These are phyloP conservation scores for Drosophila putrida DNA, from an alignment of 2,888 invertebrate species.

Conservation along the genomic window DNA sequence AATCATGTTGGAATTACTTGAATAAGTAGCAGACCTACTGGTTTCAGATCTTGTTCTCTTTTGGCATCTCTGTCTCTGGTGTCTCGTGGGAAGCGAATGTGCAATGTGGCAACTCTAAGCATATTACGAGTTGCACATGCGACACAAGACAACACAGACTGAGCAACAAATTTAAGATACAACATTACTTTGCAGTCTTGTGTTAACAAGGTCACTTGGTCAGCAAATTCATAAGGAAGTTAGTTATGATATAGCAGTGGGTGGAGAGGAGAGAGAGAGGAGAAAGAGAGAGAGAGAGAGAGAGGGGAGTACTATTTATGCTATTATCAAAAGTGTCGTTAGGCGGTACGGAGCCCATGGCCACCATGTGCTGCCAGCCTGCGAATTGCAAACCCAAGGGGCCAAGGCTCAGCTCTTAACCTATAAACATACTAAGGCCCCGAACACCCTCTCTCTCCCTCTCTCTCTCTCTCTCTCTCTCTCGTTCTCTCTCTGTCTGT, in stretches of 20 bases:
- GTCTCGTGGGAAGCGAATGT: constrained; percentile 65
- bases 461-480: neutral
- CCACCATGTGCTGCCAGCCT: constrained; percentile 38
- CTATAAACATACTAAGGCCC: constrained; percentile 72
- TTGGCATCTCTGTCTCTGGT: constrained; percentile 1
- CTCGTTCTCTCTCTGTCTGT: neutral
- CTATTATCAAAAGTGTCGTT: constrained; percentile 75
- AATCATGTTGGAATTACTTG: constrained; percentile 60
- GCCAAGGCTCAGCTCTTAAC: constrained; percentile 80
- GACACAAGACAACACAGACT: constrained; percentile 8
- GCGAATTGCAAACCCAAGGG: constrained; percentile 56
- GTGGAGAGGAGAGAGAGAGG: neutral
- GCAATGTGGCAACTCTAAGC: constrained; percentile 60
- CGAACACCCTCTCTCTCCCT: constrained; percentile 4
- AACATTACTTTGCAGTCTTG: constrained; percentile 6
- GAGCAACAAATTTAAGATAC: neutral
- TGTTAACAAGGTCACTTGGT: constrained; percentile 71
- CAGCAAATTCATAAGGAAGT: constrained; percentile 27
- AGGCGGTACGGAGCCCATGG: constrained; percentile 64
- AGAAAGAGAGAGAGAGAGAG: neutral
- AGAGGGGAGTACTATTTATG: constrained; percentile 49
- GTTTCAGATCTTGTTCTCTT: constrained; percentile 46
- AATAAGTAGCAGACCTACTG: constrained; percentile 41
- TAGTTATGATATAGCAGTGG: constrained; percentile 10
- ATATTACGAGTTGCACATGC: constrained; percentile 30